A percentile compares a stretch with the other conserved stretches of the same genome.
Conservation (phyloP, 2,797 vertebrate genomes). For the Prunella strophiata region DNA sequence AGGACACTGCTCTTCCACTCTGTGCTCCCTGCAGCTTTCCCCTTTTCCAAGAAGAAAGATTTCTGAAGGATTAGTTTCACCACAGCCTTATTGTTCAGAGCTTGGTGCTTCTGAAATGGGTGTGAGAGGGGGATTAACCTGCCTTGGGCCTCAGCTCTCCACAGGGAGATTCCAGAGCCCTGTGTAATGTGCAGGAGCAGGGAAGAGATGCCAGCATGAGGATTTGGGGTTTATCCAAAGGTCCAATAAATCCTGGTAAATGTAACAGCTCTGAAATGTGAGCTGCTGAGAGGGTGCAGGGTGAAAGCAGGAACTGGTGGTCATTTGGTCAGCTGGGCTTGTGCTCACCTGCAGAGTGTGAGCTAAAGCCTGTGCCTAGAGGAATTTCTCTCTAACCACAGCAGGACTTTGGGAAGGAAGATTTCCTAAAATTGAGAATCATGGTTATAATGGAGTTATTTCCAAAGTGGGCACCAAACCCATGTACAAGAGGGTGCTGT, state of each 20-base stretch:
- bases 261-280: neutral
- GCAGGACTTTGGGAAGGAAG: neutral
- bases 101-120: neutral
- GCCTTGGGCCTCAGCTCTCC: neutral
- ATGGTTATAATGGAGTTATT: neutral
- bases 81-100: neutral
- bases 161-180: neutral
- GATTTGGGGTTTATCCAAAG: neutral
- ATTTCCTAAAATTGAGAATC: neutral
- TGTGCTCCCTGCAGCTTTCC: neutral
- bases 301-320: neutral
- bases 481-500: neutral
- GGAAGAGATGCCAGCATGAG: neutral
- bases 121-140: neutral
- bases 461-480: neutral
- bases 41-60: neutral
- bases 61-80: slow-evolving; percentile 19
- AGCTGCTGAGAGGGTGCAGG: neutral
- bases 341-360: neutral
- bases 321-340: neutral
- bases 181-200: neutral
- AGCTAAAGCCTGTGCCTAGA: neutral
- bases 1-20: neutral
- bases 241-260: neutral
- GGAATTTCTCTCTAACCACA: neutral